Percentiles rank a stretch among this genome's conserved stretches.
These are phyloP conservation scores for Schizothorax lantsangensis DNA, from an alignment of 2,797 vertebrate genomes.

Conservation along the genomic window DNA sequence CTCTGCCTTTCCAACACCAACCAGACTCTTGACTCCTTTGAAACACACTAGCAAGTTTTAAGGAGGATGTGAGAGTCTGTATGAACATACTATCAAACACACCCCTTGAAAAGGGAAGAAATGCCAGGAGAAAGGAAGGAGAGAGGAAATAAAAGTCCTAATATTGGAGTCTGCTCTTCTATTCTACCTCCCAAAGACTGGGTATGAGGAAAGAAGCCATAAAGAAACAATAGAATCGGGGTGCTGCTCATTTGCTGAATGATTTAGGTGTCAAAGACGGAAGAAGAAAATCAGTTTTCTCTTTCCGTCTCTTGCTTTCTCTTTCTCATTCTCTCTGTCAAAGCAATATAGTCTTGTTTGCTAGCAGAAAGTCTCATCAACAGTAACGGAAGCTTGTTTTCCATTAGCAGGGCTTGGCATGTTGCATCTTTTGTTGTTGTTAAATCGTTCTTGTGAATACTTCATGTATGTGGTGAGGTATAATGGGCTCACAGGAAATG, in stretches of 20 bases:
- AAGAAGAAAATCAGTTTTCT: constrained; percentile 8
- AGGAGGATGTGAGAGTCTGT: constrained; percentile 7
- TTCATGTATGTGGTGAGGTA: neutral
- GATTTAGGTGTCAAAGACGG: constrained; percentile 27
- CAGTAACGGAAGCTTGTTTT: neutral
- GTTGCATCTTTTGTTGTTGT: neutral
- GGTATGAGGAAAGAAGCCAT: constrained; percentile 20
- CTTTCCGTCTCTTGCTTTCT: neutral
- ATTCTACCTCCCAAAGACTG: neutral
- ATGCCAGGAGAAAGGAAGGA: neutral
- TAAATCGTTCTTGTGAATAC: neutral
- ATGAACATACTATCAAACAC: constrained; percentile 32
- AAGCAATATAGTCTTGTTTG: neutral
- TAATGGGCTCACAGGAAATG: neutral
- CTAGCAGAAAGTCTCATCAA: neutral
- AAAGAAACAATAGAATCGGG: constrained; percentile 64
- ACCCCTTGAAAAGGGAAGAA: neutral
- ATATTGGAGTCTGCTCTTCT: neutral
- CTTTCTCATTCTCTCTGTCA: neutral
- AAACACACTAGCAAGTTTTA: constrained; percentile 30
- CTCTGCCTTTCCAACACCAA: constrained; percentile 26
- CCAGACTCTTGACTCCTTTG: constrained; percentile 39
- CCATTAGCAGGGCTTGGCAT: neutral
- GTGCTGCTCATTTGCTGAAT: constrained; percentile 60
- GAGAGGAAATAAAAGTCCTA: neutral